Evolutionary conservation across 2,797 vertebrate species (phyloP), one percentile per base, ranked within the genome.

Genomic region (Alfaro cultratus): DNA sequence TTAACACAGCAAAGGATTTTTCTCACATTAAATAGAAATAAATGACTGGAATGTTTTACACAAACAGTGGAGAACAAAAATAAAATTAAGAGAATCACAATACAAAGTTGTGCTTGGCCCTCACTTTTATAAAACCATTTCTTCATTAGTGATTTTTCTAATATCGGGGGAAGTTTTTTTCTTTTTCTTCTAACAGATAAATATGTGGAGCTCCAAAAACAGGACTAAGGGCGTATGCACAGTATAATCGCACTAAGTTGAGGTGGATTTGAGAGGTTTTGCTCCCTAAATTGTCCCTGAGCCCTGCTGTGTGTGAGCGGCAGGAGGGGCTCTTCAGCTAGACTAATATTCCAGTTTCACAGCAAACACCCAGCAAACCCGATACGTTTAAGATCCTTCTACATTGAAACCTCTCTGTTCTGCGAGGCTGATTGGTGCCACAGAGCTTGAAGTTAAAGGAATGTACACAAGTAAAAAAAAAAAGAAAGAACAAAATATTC

Each of bases 311-410:
- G 73, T 73, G 72, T 6, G 53, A 80, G 74, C 34, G 23, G 72
- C 88, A 91, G 88, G 90, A 92, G 88, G 83, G 71, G 92, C 83
- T 92, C 90, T 88, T 88, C 90, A 88, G 91, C 89, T 92, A 85
- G 89, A 88, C 85, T 81, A 80, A 62, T 78, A 88, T 95, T 95
- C 95, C 95, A 95, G 95, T 95, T 95, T 93, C 85, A 93, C 87
- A 73, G 90, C 82, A 82, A 70, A 90, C 86, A 91, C 87, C 91
- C 89, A 90, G 79, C 82, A 92, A 86, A 72, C 68, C 68, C 26
- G 26, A 45, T 8, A 45, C 39, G 26, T 45, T 71, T 71, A 71
- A n/a, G 68, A 80, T 85, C 74, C 36, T 49, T 71, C 81, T 84
- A 89, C 82, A 87, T 85, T 91, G 79, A 91, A 92, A 89, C 85